Evolutionary conservation across 2,113 vertebrate genomes (phyloP), one percentile per base, ranked within the genome.

Genomic region (Camelus dromedarius): DNA sequence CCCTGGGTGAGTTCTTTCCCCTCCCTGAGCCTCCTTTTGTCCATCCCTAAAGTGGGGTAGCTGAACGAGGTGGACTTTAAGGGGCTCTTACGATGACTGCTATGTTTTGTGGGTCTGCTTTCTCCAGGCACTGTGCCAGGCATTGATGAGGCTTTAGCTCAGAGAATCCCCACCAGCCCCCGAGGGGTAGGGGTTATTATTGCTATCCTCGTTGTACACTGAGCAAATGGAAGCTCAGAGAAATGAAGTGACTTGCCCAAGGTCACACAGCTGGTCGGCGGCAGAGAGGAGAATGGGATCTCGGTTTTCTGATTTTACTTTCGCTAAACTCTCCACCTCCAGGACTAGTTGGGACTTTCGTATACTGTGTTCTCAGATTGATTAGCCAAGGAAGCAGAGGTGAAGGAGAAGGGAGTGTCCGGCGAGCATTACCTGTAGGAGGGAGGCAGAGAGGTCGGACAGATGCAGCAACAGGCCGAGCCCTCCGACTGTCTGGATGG

Each of bases 161-260:
- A 0, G 69, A 54, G 62, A 26, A 8, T 54, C 50, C 48, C 30
- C 3, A 6, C 1, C 1, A 11, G 10, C 52, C 84, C 12, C 16
- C 2, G 1, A 6, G 38, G 73, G 24, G 19, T 4, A 62, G 32
- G 20, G 38, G 3, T 42, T 35, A 28, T 54, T 22, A 6, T 54
- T 11, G 1, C 38, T 15, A 8, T 58, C 11, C 30, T 79, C 76
- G 1, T 12, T 1, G 6, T 35, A 22, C 19, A 5, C 6, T 0
- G 30, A 93, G 80, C 50, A 69, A 67, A n/a, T 14, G 1, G 60
- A 67, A 58, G 32, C 67, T 58, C 76, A 56, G 93, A 91, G 62
- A 88, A 79, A 28, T 4, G 66, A 50, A 72, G 32, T 13, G 7
- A 86, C 72, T 85, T 76, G 46, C 35, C 85, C 56, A 46, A 62